phyloP scores from a whole-genome alignment of 2,797 vertebrate genomes.

The Myiotriccus ornatus region DNA sequence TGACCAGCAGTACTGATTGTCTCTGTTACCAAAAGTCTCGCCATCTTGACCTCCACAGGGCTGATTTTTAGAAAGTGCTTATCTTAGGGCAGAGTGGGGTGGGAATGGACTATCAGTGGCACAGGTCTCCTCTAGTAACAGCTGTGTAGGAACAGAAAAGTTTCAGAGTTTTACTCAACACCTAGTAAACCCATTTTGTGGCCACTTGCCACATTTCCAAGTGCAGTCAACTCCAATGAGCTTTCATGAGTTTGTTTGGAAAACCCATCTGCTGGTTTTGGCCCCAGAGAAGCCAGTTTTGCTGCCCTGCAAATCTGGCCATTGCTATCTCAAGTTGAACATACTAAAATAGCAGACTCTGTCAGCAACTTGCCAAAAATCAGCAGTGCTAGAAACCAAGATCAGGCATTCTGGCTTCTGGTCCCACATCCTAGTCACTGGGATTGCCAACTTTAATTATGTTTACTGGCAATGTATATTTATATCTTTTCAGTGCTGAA shows the following conservation, averaged over 20 bases:
- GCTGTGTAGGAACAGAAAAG: neutral
- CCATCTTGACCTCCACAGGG: neutral
- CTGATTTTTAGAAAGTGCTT: neutral
- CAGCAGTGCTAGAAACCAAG: neutral
- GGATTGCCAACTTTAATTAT: constrained; percentile 52
- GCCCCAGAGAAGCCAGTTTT: neutral
- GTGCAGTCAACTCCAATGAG: neutral
- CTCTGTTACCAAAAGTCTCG: neutral
- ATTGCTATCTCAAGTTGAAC: neutral
- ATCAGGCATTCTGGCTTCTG: constrained; percentile 20
- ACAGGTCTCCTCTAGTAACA: neutral
- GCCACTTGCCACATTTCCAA: neutral
- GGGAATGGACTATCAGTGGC: neutral
- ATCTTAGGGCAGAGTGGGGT: neutral
- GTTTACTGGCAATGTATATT: constrained; percentile 12
- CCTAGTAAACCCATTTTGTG: neutral
- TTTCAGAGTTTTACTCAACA: neutral
- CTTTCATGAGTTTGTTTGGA: constrained; percentile 15
- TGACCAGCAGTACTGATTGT: neutral
- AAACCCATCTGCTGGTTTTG: constrained; percentile 52
- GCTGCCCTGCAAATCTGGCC: constrained; percentile 20
- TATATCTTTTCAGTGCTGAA: neutral
- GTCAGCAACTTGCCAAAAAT: constrained; percentile 15
- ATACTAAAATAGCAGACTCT: constrained; percentile 1
- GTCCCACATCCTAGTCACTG: neutral